Percentiles rank a stretch among this genome's conserved stretches.
Conservation (phyloP, 2,113 vertebrate genomes). For the Helogale parvula region DNA sequence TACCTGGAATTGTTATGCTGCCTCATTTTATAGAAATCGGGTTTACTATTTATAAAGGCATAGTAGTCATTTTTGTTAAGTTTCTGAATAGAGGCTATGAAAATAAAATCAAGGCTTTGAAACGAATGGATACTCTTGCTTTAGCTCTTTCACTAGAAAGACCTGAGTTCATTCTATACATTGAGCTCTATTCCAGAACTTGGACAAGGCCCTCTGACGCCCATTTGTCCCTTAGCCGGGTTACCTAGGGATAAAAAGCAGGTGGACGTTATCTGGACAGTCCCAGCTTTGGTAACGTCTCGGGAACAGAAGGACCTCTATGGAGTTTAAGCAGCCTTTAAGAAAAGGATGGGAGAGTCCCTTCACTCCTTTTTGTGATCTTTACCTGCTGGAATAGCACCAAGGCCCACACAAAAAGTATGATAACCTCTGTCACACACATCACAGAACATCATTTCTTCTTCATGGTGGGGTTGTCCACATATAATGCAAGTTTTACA, state of each 20-base stretch:
- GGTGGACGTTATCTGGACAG: background rate
- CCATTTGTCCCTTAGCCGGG: background rate
- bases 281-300: background rate
- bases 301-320: background rate
- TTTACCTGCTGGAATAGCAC: constrained; percentile 95
- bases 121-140: background rate
- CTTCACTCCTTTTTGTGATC: constrained; percentile 42
- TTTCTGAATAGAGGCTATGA: background rate
- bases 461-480: constrained; percentile 98
- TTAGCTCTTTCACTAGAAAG: background rate
- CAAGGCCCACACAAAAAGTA: constrained; percentile 98
- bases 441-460: constrained; percentile 99
- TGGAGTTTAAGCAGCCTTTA: background rate
- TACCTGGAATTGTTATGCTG: constrained; percentile 26
- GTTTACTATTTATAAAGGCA: constrained; percentile 6
- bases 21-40: constrained; percentile 15
- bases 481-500: constrained; percentile 98
- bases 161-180: background rate
- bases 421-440: constrained; percentile 98
- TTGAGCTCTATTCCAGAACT: background rate
- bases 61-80: background rate
- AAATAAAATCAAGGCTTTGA: constrained; percentile 65
- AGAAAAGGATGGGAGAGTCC: background rate
- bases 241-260: background rate
- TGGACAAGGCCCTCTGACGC: background rate